phyloP scores from a whole-genome alignment of 2,888 invertebrate species.

The Sinopyrophorus schimmeli region DNA sequence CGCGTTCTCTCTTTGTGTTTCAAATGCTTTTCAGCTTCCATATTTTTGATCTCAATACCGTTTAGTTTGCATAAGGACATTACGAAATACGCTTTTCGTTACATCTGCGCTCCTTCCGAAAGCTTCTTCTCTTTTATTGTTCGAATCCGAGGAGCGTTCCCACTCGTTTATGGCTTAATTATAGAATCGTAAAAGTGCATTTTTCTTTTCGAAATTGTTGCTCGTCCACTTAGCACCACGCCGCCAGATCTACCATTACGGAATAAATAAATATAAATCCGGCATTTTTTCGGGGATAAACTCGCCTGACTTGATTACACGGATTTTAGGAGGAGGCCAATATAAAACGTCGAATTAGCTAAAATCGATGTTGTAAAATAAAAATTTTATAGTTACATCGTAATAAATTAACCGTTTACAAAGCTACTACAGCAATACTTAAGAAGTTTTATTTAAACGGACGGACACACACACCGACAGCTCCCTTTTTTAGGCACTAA shows the following conservation, averaged over 20 bases:
- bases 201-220: conserved; percentile 14
- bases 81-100: conserved; percentile 14
- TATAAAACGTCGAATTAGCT: conserved; percentile 15
- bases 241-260: conserved; percentile 29
- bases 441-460: no score
- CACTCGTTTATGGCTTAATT: conserved; percentile 28
- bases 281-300: conserved; percentile 21
- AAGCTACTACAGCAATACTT: no score
- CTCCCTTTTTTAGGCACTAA: no score
- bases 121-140: not conserved
- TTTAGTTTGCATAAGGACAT: conserved; percentile 30
- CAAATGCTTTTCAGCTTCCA: conserved; percentile 29
- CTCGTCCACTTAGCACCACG: conserved; percentile 21
- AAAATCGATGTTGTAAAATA: conserved; percentile 12
- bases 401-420: no score
- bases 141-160: conserved; percentile 2
- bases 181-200: conserved; percentile 15
- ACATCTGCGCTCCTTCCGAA: conserved; percentile 11
- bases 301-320: conserved; percentile 22
- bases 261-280: conserved; percentile 34
- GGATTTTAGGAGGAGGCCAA: not conserved
- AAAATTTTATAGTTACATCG: no score
- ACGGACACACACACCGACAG: no score
- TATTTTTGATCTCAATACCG: conserved; percentile 31
- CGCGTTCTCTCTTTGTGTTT: conserved; percentile 31